Base-by-base conservation (phyloP, 2,888 invertebrate genomes). In the Patella pellucida region DNA sequence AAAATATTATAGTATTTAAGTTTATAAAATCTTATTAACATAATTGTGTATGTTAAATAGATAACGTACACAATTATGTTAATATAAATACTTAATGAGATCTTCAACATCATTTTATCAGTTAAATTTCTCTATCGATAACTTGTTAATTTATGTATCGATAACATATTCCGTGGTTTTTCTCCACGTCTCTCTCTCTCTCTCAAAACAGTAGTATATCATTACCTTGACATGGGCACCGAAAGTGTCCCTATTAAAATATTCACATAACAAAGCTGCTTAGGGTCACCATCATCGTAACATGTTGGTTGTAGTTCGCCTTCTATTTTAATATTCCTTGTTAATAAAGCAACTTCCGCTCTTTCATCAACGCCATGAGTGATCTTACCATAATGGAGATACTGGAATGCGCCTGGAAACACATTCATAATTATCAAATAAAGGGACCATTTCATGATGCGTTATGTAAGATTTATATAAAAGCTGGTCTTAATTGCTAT, bases 311-410 rank as follows among this genome's bases (percentile, higher is more conserved):
- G 79, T 76, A 82, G 76, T 50, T 78, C 79, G 0, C 83, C 83
- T 68, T 82, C 77, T 23, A 85, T 78, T 9, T 78, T 69, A 27
- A 84, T 76, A 69, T 79, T 80, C n/a, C 85, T 72, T n/a, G 82
- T 78, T 31, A 83, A 74, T 3, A 85, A 50, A 11, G 78, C 85
- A 16, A 84, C 82, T 72, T 85, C 85, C 0, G 80, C 79, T 52
- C 77, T 56, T 70, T 79, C 77, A 31, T 79, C 79, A n/a, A 77
- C 75, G n/a, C 73, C 72, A 54, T 77, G 68, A 3, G 77, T 79
- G 52, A 79, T 62, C 69, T 77, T 71, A 5, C 79, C 79, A 52
- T 50, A 79, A 56, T 79, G 79, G 41, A 68, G 54, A 70, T 72
- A 74, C 19, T 72, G 69, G 69, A 79, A 79, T 7, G 67, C 11